Evolutionary conservation across 2,888 invertebrate genomes (phyloP), one percentile per base, ranked within the genome.

Genomic region (Emesis furor): DNA sequence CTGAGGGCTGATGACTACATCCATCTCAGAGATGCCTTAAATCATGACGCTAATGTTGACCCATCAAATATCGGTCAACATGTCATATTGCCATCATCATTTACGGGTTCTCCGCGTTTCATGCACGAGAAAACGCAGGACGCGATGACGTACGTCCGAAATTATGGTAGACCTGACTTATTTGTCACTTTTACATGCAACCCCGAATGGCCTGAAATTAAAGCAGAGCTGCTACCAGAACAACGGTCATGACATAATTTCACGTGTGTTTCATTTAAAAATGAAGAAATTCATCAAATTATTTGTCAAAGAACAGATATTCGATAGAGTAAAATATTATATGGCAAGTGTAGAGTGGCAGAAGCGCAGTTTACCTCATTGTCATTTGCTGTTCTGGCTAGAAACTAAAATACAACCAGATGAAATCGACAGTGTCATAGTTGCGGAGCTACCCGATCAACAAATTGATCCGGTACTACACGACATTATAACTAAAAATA

Each of bases 61-160:
- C 85, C 86, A 7, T 87, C 82, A 6, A 80, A 90, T 79, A 39
- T 90, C 35, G 90, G 91, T 30, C 55, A 87, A 79, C 79, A 87
- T 86, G 88, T 90, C 0, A 90, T 91, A 73, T 71, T 92, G 3
- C 91, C 91, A 37, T 86, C 91, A 12, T 87, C 89, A 32, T 91
- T 89, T 83, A 87, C 87, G n/a, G 90, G 89, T 68, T 90, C 90
- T 37, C 92, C 91, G 10, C 73, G 89, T 14, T 90, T 90, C 76
- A 84, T 92, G 75, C 90, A 92, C 71, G 90, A 92, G 81, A 86
- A 88, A 37, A 87, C 87, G 0, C 87, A 91, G 69, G 91, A 92
- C 83, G 90, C 90, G 5, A 88, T 92, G 78, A 71, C 89, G 6
- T 92, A 91, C 77, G 91, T 91, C 24, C 87, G 90, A 17, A 80